phyloP scores from a whole-genome alignment of 2,797 vertebrate species.

The Trematomus bernacchii region DNA sequence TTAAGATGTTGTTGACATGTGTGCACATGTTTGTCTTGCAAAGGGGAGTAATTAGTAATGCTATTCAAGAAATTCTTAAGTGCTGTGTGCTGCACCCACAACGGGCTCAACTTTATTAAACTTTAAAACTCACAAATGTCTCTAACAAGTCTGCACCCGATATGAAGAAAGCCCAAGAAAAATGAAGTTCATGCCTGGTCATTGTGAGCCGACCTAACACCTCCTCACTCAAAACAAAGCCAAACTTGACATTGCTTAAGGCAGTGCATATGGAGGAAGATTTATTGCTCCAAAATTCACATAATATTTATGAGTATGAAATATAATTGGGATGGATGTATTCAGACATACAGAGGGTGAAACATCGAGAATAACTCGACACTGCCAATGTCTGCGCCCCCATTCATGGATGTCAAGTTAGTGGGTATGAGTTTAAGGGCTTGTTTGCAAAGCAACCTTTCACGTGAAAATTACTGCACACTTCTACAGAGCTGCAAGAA shows the following conservation, averaged over 20 bases:
- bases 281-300: slow-evolving; percentile 35
- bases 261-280: slow-evolving; percentile 37
- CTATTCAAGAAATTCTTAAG: slow-evolving; percentile 22
- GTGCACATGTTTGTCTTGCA: slow-evolving; percentile 29
- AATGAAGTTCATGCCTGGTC: slow-evolving; percentile 46
- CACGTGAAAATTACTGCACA: slow-evolving; percentile 31
- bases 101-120: slow-evolving; percentile 5
- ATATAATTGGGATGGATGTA: slow-evolving; percentile 25
- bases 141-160: slow-evolving; percentile 34
- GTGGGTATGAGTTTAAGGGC: slow-evolving; percentile 26
- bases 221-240: slow-evolving; percentile 56
- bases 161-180: slow-evolving; percentile 56
- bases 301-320: slow-evolving; percentile 50
- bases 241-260: slow-evolving; percentile 57
- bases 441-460: slow-evolving; percentile 35
- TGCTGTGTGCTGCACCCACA: slow-evolving; percentile 9
- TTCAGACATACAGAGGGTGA: slow-evolving; percentile 21
- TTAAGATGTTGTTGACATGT: slow-evolving; percentile 48
- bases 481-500: slow-evolving; percentile 12
- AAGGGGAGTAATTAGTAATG: slow-evolving; percentile 32
- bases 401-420: slow-evolving; percentile 26
- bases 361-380: slow-evolving; percentile 32
- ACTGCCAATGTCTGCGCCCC: slow-evolving; percentile 32
- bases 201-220: slow-evolving; percentile 43
- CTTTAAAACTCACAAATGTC: slow-evolving; percentile 40